These are phyloP conservation scores for Hydrolagus affinis DNA, from an alignment of 2,113 vertebrate species.

Conservation along the genomic window DNA sequence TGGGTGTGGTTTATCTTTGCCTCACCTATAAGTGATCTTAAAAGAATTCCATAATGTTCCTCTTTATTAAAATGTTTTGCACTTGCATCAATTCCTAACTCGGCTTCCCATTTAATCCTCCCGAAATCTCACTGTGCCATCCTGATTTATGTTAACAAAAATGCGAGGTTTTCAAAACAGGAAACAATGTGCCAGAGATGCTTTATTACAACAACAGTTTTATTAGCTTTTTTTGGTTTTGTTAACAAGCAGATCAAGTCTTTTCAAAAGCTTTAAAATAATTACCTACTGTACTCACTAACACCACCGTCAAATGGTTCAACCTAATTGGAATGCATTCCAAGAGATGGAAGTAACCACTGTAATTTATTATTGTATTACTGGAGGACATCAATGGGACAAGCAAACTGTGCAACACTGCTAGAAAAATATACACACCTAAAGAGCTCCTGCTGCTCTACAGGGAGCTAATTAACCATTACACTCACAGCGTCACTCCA, in stretches of 20 bases:
- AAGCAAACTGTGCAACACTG: constrained; percentile 40
- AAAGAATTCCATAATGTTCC: too few species aligned
- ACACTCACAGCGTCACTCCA: constrained; percentile 40
- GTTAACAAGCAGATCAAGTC: neutral
- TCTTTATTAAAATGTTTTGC: too few species aligned
- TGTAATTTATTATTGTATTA: constrained; percentile 43
- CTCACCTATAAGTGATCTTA: too few species aligned
- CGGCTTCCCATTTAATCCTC: too few species aligned
- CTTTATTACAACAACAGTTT: neutral
- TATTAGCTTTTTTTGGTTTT: constrained; percentile 5
- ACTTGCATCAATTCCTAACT: too few species aligned
- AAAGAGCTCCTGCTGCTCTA: constrained; percentile 40
- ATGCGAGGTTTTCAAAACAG: neutral
- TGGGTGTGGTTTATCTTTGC: too few species aligned
- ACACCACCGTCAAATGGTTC: neutral
- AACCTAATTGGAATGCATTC: constrained; percentile 45
- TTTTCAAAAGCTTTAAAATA: neutral
- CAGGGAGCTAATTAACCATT: constrained; percentile 57
- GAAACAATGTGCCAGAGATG: neutral
- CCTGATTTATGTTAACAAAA: constrained; percentile 48
- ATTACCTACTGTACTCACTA: constrained; percentile 2
- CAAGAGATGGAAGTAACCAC: constrained; percentile 45
- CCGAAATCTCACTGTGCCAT: accelerated
- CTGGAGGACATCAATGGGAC: constrained; percentile 49
- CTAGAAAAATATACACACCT: constrained; percentile 38